A percentile compares a stretch with the other conserved stretches of the same genome.
These are phyloP conservation scores for Pungitius pungitius DNA, from an alignment of 2,113 vertebrate genomes.

Conservation along the genomic window DNA sequence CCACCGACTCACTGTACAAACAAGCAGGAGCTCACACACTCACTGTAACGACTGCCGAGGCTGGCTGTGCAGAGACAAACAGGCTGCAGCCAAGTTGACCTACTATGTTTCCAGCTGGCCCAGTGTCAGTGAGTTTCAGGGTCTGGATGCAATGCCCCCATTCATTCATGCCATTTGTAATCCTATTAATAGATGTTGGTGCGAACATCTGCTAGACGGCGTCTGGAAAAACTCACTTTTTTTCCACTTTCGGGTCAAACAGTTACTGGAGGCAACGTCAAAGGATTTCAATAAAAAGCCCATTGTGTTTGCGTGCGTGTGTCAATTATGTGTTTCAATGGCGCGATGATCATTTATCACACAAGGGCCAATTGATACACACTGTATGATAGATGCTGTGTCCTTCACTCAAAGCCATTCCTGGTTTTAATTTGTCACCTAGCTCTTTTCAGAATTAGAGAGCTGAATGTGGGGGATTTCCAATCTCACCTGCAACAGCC, in stretches of 20 bases:
- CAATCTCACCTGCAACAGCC: slow-evolving; percentile 6
- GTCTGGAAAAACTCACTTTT: slow-evolving; percentile 5
- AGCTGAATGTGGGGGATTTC: neutral
- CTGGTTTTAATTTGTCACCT: neutral
- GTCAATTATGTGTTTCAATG: neutral
- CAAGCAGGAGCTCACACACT: slow-evolving; percentile 19
- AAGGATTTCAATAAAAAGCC: neutral
- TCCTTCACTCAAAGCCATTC: neutral
- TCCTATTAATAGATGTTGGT: slow-evolving; percentile 26
- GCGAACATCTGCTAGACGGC: slow-evolving; percentile 1
- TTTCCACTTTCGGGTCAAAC: neutral
- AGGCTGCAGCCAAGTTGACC: slow-evolving; percentile 40
- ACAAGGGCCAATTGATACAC: neutral
- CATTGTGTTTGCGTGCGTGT: neutral
- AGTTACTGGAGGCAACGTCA: slow-evolving; percentile 4
- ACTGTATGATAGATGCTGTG: neutral
- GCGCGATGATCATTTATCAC: neutral
- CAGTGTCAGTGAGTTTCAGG: slow-evolving; percentile 11
- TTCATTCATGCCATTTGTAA: slow-evolving; percentile 42
- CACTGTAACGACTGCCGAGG: slow-evolving; percentile 59
- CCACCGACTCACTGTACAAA: slow-evolving; percentile 59
- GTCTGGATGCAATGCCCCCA: slow-evolving; percentile 2
- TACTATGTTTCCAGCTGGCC: slow-evolving; percentile 41
- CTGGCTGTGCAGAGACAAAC: slow-evolving; percentile 48
- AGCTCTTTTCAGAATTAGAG: neutral